Evolutionary conservation across 2,797 vertebrate genomes (phyloP).

Genomic region (Apogon hyalosoma): DNA sequence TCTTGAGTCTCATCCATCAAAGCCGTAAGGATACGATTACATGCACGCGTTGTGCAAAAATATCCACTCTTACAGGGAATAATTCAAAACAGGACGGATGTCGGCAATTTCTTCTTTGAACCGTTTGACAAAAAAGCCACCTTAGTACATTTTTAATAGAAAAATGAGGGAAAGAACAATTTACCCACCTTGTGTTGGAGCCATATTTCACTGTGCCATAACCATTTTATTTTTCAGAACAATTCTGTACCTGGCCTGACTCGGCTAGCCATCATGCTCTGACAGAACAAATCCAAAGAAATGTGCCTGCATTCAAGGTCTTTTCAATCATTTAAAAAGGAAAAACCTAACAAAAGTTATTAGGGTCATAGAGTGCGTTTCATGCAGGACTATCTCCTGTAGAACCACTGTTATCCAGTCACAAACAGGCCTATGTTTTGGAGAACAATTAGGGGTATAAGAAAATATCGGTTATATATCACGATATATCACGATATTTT

Average conservation of each 20-base stretch:
- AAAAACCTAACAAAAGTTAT: constrained; percentile 12
- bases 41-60: constrained; percentile 46
- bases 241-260: constrained; percentile 36
- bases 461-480: too few relatives aligned
- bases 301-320: constrained; percentile 1
- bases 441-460: too few relatives aligned
- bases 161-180: constrained; percentile 39
- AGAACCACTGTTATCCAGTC: too few relatives aligned
- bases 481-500: too few relatives aligned
- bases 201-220: constrained; percentile 38
- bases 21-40: constrained; percentile 51
- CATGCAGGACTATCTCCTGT: background rate
- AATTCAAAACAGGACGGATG: constrained; percentile 32
- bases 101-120: constrained; percentile 25
- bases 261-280: constrained; percentile 23
- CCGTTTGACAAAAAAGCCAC: constrained; percentile 53
- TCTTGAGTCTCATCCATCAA: constrained; percentile 66
- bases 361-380: background rate
- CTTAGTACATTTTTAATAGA: constrained; percentile 41
- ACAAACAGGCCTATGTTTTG: too few relatives aligned
- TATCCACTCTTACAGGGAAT: constrained; percentile 32
- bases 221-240: constrained; percentile 37
- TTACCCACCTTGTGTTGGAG: constrained; percentile 26
- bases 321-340: constrained; percentile 7
- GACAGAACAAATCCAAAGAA: constrained; percentile 11